A percentile compares a stretch with the other conserved stretches of the same genome.
phyloP scores from a whole-genome alignment of 2,797 vertebrate genomes.

The Buphagus erythrorhynchus region DNA sequence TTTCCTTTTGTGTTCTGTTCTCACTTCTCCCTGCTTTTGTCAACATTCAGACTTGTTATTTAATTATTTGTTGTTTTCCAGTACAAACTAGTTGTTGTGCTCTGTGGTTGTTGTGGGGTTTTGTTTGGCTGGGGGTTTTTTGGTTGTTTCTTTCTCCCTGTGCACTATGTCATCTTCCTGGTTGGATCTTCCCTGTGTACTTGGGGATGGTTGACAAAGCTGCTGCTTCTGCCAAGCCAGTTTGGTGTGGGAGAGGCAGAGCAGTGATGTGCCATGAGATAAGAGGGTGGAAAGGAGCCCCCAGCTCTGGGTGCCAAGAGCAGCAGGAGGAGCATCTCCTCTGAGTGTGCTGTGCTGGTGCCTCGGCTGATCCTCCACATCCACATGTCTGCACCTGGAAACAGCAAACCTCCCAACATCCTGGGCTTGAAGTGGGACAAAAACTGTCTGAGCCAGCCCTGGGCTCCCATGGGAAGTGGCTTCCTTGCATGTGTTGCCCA shows the following conservation, averaged over 20 bases:
- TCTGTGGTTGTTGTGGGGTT: background rate
- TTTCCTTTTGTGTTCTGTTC: background rate
- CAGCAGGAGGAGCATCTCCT: background rate
- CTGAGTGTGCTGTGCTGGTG: background rate
- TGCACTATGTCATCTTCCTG: background rate
- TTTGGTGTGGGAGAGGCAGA: background rate
- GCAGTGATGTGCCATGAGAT: background rate
- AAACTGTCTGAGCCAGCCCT: background rate
- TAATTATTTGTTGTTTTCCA: background rate
- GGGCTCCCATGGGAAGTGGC: background rate
- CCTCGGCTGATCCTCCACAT: background rate
- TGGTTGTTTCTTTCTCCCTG: background rate
- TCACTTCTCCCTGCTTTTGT: background rate
- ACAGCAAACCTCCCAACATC: background rate
- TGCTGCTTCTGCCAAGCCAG: background rate
- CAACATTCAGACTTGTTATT: background rate
- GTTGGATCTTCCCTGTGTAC: rapidly evolving
- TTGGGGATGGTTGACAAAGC: background rate
- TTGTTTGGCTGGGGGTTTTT: background rate
- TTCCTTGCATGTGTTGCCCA: background rate
- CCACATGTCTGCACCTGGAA: background rate
- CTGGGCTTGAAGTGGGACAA: too few relatives aligned
- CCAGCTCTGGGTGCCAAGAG: background rate
- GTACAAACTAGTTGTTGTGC: background rate
- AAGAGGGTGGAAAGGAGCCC: background rate